Evolutionary conservation across 1,140 invertebrate species (phyloP).

Genomic region (Drosophila nannoptera): DNA sequence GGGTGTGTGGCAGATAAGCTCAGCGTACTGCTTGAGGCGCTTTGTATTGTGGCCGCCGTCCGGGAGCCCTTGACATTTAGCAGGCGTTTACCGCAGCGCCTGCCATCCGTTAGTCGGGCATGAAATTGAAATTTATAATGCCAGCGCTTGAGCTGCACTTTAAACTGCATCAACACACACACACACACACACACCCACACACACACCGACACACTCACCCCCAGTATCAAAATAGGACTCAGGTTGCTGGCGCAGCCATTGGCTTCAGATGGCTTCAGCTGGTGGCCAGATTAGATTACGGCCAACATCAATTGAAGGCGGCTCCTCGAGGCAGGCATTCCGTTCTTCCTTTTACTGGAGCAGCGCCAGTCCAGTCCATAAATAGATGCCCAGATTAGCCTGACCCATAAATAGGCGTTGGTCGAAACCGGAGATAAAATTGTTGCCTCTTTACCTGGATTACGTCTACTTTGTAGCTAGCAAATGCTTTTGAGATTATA

Average conservation of each 20-base stretch:
- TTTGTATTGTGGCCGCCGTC: conserved; percentile 40
- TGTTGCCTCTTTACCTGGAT: too few relatives aligned
- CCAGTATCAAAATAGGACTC: not conserved
- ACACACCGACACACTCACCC: conserved; percentile 1
- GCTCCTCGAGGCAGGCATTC: not conserved
- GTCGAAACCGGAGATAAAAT: too few relatives aligned
- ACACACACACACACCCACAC: conserved; percentile 4
- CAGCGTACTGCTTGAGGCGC: conserved; percentile 14
- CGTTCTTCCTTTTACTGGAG: too few relatives aligned
- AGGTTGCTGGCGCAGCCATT: not conserved
- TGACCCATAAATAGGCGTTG: too few relatives aligned
- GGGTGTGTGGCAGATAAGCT: conserved; percentile 45
- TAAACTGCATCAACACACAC: conserved; percentile 15
- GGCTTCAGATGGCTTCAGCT: too few relatives aligned
- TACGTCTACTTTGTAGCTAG: too few relatives aligned
- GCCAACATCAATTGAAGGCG: conserved; percentile 12
- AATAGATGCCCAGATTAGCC: too few relatives aligned
- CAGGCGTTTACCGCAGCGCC: conserved; percentile 9
- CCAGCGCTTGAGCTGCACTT: conserved; percentile 34
- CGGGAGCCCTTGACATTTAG: conserved; percentile 52
- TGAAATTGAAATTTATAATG: conserved; percentile 75
- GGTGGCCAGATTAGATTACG: conserved; percentile 20
- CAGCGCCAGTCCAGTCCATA: too few relatives aligned
- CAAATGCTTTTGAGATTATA: too few relatives aligned
- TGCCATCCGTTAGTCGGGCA: conserved; percentile 51